Conservation (phyloP, 2,797 vertebrate genomes). For the Pempheris klunzingeri region DNA sequence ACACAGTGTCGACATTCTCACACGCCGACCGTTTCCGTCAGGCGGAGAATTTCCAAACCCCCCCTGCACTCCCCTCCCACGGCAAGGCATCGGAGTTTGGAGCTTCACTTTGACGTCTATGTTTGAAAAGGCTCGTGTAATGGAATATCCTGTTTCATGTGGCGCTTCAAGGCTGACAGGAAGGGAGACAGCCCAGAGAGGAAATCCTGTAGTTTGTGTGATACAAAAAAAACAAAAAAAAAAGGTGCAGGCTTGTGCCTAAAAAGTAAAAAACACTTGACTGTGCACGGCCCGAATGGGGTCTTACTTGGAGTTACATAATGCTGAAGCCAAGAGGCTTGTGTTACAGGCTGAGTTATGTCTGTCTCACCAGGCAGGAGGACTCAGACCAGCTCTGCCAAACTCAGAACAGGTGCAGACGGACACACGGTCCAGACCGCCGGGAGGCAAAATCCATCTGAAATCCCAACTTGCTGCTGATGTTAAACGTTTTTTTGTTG, state of each 20-base stretch:
- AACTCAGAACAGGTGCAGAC: slow-evolving; percentile 57
- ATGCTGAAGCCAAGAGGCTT: slow-evolving; percentile 56
- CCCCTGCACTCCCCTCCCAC: too few relatives aligned
- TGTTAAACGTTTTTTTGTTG: background rate
- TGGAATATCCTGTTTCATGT: slow-evolving; percentile 63
- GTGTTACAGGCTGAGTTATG: slow-evolving; percentile 53
- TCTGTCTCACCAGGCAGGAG: slow-evolving; percentile 36
- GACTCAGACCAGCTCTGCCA: slow-evolving; percentile 33
- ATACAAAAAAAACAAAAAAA: slow-evolving; percentile 25
- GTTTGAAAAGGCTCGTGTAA: slow-evolving; percentile 34
- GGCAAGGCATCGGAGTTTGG: too few relatives aligned
- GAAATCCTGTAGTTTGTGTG: slow-evolving; percentile 66
- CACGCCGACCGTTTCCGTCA: slow-evolving; percentile 28
- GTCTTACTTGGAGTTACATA: slow-evolving; percentile 65
- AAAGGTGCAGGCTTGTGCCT: slow-evolving; percentile 17
- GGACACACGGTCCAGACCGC: slow-evolving; percentile 23
- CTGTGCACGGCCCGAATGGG: slow-evolving; percentile 27
- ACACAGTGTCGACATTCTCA: slow-evolving; percentile 22
- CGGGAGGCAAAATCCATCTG: slow-evolving; percentile 16
- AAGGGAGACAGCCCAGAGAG: slow-evolving; percentile 53
- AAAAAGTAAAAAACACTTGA: slow-evolving; percentile 36
- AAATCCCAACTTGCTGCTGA: slow-evolving; percentile 12
- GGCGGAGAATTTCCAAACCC: background rate
- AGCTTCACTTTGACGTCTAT: slow-evolving; percentile 29
- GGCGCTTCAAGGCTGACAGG: slow-evolving; percentile 56